Conservation (phyloP, 2,797 vertebrate genomes). For the Artibeus lituratus region DNA sequence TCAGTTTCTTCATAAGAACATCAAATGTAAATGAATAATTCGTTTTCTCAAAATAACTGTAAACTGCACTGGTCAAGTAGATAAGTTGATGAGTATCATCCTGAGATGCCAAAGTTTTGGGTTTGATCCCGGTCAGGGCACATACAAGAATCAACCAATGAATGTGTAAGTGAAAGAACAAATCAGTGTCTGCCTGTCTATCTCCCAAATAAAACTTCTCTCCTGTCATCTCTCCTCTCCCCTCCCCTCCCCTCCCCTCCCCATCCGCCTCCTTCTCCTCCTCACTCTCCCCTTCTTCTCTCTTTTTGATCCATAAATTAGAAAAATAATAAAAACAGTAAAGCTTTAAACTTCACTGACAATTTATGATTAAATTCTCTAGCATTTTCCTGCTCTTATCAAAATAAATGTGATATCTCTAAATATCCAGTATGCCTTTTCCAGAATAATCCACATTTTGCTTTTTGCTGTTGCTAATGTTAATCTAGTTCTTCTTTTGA, state of each 20-base stretch:
- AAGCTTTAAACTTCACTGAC: neutral
- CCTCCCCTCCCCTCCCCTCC: no score
- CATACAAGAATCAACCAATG: no score
- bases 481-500: neutral
- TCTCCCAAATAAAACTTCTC: no score
- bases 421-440: neutral
- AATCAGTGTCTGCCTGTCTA: no score
- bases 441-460: neutral
- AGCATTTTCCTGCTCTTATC: neutral
- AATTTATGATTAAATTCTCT: neutral
- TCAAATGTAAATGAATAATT: neutral
- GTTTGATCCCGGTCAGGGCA: no score
- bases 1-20: neutral
- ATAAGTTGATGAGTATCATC: no score
- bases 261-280: no score
- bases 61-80: neutral
- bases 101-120: no score
- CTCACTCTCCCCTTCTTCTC: no score
- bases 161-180: no score
- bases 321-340: neutral
- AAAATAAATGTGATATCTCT: neutral
- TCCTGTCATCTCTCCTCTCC: no score
- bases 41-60: neutral
- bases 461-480: neutral
- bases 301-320: no score